Percentiles rank a stretch among this genome's conserved stretches.
Evolutionary conservation across 2,797 vertebrate genomes (phyloP).

Genomic region (Channa striata): DNA sequence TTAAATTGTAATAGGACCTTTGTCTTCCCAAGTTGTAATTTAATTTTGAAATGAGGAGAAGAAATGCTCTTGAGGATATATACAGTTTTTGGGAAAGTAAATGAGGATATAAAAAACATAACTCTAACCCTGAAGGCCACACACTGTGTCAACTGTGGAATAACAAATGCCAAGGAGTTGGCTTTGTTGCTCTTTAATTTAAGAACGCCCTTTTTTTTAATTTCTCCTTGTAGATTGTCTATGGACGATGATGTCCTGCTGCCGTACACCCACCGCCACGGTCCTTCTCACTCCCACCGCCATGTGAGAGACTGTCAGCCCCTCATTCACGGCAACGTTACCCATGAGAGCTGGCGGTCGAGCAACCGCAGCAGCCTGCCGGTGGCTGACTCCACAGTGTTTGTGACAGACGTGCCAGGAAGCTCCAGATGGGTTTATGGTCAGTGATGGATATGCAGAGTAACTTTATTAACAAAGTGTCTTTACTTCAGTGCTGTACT

Average conservation of each 20-base stretch:
- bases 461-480: no score
- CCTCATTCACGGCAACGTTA: conserved; percentile 78
- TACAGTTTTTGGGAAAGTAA: no score
- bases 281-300: conserved; percentile 82
- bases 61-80: no score
- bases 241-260: conserved; percentile 82
- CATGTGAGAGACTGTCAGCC: conserved; percentile 86
- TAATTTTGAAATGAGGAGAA: no score
- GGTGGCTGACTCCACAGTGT: conserved; percentile 75
- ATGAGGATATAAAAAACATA: no score
- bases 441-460: conserved; percentile 29
- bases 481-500: no score
- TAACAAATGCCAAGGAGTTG: no score
- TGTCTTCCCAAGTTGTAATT: no score
- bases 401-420: conserved; percentile 80
- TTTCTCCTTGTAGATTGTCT: conserved; percentile 76
- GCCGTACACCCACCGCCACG: conserved; percentile 84
- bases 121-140: no score
- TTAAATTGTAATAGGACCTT: no score
- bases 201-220: no score
- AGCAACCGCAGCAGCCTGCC: conserved; percentile 43
- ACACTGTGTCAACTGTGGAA: neutral
- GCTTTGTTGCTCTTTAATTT: no score
- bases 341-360: conserved; percentile 86
- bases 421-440: conserved; percentile 72